These are phyloP conservation scores for Stenotaenia linearis DNA, from an alignment of 2,888 invertebrate genomes.

Conservation along the genomic window DNA sequence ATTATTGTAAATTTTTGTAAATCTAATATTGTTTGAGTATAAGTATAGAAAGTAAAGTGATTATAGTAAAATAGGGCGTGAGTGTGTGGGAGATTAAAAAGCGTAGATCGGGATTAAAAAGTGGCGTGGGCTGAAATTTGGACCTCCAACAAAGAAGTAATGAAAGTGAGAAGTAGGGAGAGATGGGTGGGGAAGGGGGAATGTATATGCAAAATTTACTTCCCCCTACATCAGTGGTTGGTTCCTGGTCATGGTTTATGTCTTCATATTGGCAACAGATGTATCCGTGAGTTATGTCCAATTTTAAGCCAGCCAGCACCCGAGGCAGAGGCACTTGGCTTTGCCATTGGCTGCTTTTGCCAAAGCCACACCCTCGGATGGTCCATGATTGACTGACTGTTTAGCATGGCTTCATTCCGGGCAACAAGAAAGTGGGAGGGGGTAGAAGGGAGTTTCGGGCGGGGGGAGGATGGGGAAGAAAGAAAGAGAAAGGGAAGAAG, in stretches of 20 bases:
- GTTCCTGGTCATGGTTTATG: constrained; percentile 33
- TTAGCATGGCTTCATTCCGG: constrained; percentile 9
- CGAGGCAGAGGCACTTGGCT: constrained; percentile 14
- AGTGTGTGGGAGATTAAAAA: neutral
- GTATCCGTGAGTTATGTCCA: constrained; percentile 32
- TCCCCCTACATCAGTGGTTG: constrained; percentile 16
- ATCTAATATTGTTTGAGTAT: too few relatives aligned
- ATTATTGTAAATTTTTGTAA: too few relatives aligned
- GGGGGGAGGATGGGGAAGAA: neutral
- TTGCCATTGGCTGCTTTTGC: constrained; percentile 27
- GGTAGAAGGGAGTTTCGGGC: neutral
- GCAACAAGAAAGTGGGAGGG: neutral
- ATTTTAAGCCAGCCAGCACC: constrained; percentile 32
- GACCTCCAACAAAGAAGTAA: constrained; percentile 2
- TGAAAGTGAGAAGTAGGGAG: neutral
- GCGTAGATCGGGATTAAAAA: neutral
- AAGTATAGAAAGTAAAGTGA: too few relatives aligned
- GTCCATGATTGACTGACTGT: constrained; percentile 32
- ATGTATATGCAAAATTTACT: neutral
- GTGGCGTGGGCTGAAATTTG: neutral
- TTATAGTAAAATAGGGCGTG: neutral
- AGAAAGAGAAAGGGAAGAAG: neutral
- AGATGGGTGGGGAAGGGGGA: neutral
- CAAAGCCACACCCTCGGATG: constrained; percentile 29
- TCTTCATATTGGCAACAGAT: constrained; percentile 34